A percentile compares a stretch with the other conserved stretches of the same genome.
Conservation (phyloP, 2,113 vertebrate genomes). For the Scatophagus argus region DNA sequence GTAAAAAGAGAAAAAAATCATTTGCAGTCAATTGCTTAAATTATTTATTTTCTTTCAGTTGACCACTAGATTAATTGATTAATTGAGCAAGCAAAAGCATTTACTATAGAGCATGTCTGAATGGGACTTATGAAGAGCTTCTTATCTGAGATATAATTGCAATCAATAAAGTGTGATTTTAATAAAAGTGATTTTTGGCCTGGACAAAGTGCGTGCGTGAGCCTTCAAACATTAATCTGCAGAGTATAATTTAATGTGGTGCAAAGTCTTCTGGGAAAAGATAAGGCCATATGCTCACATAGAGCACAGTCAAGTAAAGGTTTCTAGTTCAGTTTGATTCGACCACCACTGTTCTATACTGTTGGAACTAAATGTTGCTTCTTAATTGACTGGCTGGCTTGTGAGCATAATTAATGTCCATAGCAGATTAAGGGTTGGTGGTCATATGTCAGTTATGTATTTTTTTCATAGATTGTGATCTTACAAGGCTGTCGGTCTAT, state of each 20-base stretch:
- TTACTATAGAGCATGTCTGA: not conserved
- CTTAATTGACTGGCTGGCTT: not conserved
- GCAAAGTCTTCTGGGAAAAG: conserved; percentile 1
- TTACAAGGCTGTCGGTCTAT: not conserved
- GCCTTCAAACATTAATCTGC: conserved; percentile 20
- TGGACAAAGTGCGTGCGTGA: not conserved
- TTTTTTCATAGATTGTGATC: not conserved
- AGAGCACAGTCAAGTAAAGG: not conserved
- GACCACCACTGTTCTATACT: not conserved
- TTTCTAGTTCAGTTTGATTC: not conserved
- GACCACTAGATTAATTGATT: not conserved
- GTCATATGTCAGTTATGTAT: not conserved
- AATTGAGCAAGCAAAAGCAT: not conserved
- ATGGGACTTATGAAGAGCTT: not conserved
- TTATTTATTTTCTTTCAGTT: not conserved
- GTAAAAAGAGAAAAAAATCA: not conserved
- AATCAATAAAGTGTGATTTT: conserved; percentile 33
- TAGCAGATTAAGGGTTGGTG: not conserved
- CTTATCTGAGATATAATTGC: conserved; percentile 17
- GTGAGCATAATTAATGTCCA: not conserved
- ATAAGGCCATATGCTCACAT: not conserved
- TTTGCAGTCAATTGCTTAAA: not conserved
- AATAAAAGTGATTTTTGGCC: too few relatives aligned
- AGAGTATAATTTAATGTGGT: not conserved
- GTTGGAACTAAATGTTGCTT: not conserved